Conservation (phyloP, 53 echinoderm and acorn worm genomes). For the Holothuria scabra region DNA sequence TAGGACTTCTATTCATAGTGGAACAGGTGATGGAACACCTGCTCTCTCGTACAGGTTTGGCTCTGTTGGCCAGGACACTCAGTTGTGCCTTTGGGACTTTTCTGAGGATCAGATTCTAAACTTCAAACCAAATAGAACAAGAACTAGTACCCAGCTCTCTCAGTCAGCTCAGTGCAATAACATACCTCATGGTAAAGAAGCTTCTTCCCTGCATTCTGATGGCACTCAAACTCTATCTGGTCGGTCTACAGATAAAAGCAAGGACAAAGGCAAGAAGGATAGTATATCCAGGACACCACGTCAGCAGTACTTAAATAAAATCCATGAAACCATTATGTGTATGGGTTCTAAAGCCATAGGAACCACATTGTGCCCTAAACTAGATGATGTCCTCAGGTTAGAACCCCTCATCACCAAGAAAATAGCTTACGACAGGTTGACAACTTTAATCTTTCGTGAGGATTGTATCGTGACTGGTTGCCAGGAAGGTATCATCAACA, state of each 20-base stretch:
- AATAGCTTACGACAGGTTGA: constrained; percentile 93
- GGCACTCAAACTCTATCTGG: constrained; percentile 76
- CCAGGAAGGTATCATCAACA: constrained; percentile 97
- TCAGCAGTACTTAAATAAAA: constrained; percentile 87
- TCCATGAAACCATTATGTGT: constrained; percentile 85
- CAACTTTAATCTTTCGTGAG: constrained; percentile 86
- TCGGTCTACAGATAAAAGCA: constrained; percentile 85
- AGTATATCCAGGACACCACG: constrained; percentile 91
- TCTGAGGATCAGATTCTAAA: constrained; percentile 86
- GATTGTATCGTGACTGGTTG: constrained; percentile 95
- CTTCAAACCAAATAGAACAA: constrained; percentile 79
- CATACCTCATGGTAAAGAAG: constrained; percentile 70
- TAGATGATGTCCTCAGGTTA: constrained; percentile 89
- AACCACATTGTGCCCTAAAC: constrained; percentile 87
- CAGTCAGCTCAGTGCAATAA: constrained; percentile 78
- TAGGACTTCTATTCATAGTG: constrained; percentile 80
- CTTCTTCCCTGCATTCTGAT: constrained; percentile 72
- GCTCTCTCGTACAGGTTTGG: constrained; percentile 92
- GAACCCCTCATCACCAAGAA: constrained; percentile 94
- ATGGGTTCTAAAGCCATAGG: constrained; percentile 80
- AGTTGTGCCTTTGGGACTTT: constrained; percentile 98
- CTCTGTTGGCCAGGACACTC: constrained; percentile 96
- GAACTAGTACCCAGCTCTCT: constrained; percentile 92
- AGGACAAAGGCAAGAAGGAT: constrained; percentile 96
- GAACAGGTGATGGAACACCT: constrained; percentile 58